Percentiles rank a stretch among this genome's conserved stretches.
Conservation (phyloP, 1,140 invertebrate genomes). For the Zaprionus kolodkinae region DNA sequence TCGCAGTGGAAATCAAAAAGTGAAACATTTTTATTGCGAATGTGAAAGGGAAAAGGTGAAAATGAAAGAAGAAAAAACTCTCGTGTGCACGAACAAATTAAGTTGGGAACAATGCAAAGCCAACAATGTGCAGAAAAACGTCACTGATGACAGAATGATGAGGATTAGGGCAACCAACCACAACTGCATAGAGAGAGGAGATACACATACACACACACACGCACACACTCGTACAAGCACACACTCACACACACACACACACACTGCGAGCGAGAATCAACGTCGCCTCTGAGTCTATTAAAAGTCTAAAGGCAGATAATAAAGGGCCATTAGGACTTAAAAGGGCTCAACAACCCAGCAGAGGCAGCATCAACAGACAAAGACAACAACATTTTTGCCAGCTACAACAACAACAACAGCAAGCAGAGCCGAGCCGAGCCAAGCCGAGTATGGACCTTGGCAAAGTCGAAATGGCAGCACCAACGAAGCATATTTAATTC, state of each 20-base stretch:
- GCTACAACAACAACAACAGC: slow-evolving; percentile 56
- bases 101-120: slow-evolving; percentile 67
- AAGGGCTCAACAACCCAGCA: slow-evolving; percentile 78
- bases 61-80: slow-evolving; percentile 52
- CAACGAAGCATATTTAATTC: slow-evolving; percentile 83
- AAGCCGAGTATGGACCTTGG: slow-evolving; percentile 60
- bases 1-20: slow-evolving; percentile 61
- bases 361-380: slow-evolving; percentile 47
- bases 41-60: slow-evolving; percentile 46
- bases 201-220: slow-evolving; percentile 32
- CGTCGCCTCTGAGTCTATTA: slow-evolving; percentile 81
- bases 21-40: slow-evolving; percentile 60
- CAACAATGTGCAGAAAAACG: slow-evolving; percentile 83
- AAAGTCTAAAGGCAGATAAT: slow-evolving; percentile 84
- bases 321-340: slow-evolving; percentile 84
- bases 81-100: slow-evolving; percentile 59
- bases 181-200: slow-evolving; percentile 18
- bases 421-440: slow-evolving; percentile 16
- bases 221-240: slow-evolving; percentile 31
- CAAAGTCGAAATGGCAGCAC: slow-evolving; percentile 80
- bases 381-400: slow-evolving; percentile 56
- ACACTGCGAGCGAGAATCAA: slow-evolving; percentile 23
- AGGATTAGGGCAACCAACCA: slow-evolving; percentile 76
- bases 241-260: slow-evolving; percentile 35
- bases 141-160: slow-evolving; percentile 84